Conservation (phyloP, 92 coral and sea anemone species). For the Phenganax marumi region DNA sequence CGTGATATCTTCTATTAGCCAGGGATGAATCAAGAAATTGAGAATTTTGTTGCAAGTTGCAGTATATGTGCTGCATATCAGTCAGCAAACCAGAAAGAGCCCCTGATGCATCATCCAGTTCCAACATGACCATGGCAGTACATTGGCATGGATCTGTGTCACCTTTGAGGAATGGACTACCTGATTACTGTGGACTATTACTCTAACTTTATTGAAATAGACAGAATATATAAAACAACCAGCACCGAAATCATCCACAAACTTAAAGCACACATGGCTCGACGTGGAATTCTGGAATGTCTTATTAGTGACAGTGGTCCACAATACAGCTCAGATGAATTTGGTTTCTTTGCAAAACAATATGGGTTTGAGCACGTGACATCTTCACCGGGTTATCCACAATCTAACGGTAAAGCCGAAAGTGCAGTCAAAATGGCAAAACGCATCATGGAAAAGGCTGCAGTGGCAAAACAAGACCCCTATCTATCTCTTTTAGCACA, state of each 20-base stretch:
- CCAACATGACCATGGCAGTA: slow-evolving; percentile 37
- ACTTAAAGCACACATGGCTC: slow-evolving; percentile 2
- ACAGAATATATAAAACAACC: slow-evolving; percentile 1
- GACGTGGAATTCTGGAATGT: too few species aligned
- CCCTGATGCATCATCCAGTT: slow-evolving; percentile 17
- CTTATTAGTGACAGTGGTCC: too few species aligned
- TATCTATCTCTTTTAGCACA: slow-evolving; percentile 31
- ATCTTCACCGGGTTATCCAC: background rate
- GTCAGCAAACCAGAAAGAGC: slow-evolving; percentile 25
- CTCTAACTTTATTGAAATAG: slow-evolving; percentile 19
- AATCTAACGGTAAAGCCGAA: background rate
- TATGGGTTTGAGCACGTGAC: too few species aligned
- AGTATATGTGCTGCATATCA: too few species aligned
- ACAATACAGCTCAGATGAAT: too few species aligned
- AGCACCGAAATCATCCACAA: background rate
- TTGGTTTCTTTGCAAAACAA: too few species aligned
- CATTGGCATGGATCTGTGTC: too few species aligned
- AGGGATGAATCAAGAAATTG: slow-evolving; percentile 20
- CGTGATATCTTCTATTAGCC: too few species aligned
- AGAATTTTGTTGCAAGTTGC: slow-evolving; percentile 20
- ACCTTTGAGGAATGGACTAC: too few species aligned
- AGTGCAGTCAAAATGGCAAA: slow-evolving; percentile 31
- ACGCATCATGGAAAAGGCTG: slow-evolving; percentile 15
- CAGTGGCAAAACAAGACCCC: slow-evolving; percentile 11
- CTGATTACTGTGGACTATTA: background rate